Evolutionary conservation across 2,113 vertebrate species (phyloP).

Genomic region (Psephotus haematonotus): DNA sequence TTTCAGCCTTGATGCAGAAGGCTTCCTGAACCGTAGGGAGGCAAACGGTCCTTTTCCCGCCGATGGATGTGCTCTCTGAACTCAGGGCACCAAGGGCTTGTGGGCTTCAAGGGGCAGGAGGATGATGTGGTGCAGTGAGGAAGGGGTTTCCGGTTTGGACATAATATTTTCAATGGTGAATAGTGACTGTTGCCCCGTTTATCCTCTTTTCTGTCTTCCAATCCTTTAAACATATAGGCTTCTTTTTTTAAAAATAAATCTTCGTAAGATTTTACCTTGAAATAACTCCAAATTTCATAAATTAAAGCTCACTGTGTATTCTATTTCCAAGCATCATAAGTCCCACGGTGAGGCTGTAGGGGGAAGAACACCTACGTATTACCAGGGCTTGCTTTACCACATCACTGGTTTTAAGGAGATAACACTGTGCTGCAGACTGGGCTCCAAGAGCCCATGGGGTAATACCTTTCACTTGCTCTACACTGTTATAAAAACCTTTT

Average conservation of each 20-base stretch:
- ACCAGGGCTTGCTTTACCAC: not conserved
- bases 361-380: not conserved
- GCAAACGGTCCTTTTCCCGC: not conserved
- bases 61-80: not conserved
- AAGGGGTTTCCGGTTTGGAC: not conserved
- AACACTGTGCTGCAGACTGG: not conserved
- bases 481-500: not conserved
- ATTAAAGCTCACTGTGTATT: not conserved
- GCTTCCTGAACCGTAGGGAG: not conserved
- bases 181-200: not conserved
- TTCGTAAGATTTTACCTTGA: not conserved
- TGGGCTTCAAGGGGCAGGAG: fast-evolving
- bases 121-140: not conserved
- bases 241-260: not conserved
- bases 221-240: not conserved
- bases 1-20: not conserved
- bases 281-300: not conserved
- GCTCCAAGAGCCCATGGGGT: fast-evolving
- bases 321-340: not conserved
- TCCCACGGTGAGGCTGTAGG: not conserved
- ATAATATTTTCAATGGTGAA: not conserved
- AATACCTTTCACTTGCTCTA: not conserved
- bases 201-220: not conserved
- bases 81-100: not conserved
- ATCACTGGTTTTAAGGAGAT: not conserved